Percentiles rank a stretch among this genome's conserved stretches.
These are phyloP conservation scores for Drosophila colorata DNA, from an alignment of 2,888 invertebrate genomes.

Conservation along the genomic window DNA sequence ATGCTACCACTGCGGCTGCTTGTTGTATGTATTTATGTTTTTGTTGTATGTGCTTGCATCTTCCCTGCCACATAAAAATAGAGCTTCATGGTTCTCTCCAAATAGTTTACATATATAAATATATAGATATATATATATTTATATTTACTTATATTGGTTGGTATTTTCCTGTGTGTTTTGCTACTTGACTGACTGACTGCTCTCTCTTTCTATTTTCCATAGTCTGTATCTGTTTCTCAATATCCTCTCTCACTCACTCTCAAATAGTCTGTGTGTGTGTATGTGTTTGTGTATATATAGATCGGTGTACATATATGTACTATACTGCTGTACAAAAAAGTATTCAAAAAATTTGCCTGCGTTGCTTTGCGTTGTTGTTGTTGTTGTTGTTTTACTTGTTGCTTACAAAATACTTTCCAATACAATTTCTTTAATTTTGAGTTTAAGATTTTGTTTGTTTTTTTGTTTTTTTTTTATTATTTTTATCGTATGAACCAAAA, in stretches of 20 bases:
- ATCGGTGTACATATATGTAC: constrained; percentile 51
- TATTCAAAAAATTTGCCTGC: constrained; percentile 74
- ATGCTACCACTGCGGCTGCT: constrained; percentile 41
- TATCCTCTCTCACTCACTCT: constrained; percentile 55
- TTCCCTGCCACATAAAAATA: constrained; percentile 72
- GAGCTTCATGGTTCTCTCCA: constrained; percentile 71
- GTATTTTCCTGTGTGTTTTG: constrained; percentile 58
- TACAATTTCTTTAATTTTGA: constrained; percentile 53
- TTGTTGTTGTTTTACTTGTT: constrained; percentile 38
- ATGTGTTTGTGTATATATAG: constrained; percentile 25
- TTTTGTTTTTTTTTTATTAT: constrained; percentile 58
- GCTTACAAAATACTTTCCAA: constrained; percentile 63
- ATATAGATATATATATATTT: constrained; percentile 56
- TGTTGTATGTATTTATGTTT: constrained; percentile 17
- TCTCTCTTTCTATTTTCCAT: constrained; percentile 30
- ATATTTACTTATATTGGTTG: constrained; percentile 62
- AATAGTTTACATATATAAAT: constrained; percentile 78
- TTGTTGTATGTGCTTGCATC: constrained; percentile 29
- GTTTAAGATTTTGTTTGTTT: constrained; percentile 51
- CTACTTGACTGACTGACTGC: constrained; percentile 47
- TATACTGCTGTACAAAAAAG: constrained; percentile 65
- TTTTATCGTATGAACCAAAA: constrained; percentile 82
- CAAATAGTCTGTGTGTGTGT: constrained; percentile 52
- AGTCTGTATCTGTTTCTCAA: constrained; percentile 19
- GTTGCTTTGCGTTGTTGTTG: constrained; percentile 62